Base-by-base conservation (phyloP, 2,888 invertebrate species). In the Ichneumoninae sp. region DNA sequence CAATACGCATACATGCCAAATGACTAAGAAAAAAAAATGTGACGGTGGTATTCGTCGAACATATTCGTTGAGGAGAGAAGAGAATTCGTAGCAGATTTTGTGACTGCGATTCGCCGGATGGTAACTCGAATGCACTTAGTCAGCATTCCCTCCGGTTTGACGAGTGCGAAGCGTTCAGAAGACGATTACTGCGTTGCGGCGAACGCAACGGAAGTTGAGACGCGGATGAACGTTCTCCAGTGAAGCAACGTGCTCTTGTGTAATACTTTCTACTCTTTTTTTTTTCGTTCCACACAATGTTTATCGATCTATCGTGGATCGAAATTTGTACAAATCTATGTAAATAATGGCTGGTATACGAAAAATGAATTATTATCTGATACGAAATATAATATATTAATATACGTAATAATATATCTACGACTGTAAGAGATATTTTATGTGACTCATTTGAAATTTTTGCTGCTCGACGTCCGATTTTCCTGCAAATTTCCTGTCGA, bases 291-390 rank as follows among this genome's bases (percentile, higher is more conserved):
- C 82, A 62, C 82, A 44, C 65, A 60, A 13, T 66, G 19, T 70
- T 75, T 47, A 57, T 80, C 57, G 22, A 76, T 57, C 65, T 22
- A 6, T 22, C 16, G 8, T 26, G 47, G 26, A 69, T 81, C 87
- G 87, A 86, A 86, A 60, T 77, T 84, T 91, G 88, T 91, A 91
- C 89, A 91, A 90, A 91, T 89, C 36, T 79, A 87, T 91, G 91
- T 91, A 91, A 91, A 90, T 91, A 90, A 75, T 86, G 69, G 86
- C 85, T 88, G 83, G 82, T 89, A 88, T 87, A 88, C 89, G 87
- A 89, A 62, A 88, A 88, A 75, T 80, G 79, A 88, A 75, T 85
- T 86, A 69, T 87, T 88, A 89, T 76, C 83, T 82, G 60, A 79
- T 86, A 86, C 86, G 71, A 84, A 86, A 86, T 86, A 80, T 85